Evolutionary conservation across 2,113 vertebrate species (phyloP), one percentile per base, ranked within the genome.

Genomic region (Rhabdornis inornatus): DNA sequence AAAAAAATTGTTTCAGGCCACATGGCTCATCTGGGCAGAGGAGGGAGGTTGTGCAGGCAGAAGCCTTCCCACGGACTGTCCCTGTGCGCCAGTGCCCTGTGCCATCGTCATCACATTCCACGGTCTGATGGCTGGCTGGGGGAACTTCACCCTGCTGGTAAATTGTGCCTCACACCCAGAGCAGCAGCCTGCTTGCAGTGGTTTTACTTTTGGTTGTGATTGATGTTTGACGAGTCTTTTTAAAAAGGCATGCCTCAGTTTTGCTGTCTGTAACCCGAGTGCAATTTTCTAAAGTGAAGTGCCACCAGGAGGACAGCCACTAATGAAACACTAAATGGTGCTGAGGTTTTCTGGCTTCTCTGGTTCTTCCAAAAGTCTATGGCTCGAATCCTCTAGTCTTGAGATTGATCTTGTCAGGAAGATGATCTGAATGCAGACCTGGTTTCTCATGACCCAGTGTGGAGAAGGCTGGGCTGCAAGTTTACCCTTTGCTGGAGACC

Each of bases 391-490:
- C 15, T 70, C 9, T 13, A 27, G 47, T 28, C 17, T 81, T 87
- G 52, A 75, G 83, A 84, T 28, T 69, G 77, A 27, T 55, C 37
- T 79, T 4, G 4, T 37, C 42, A 74, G 1, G 0, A 60, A 72
- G 40, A 15, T 61, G 8, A 3, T 52, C 64, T 78, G 40, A 66
- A 65, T 15, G 59, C 33, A 47, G 70, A 37, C 10, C 22, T 11
- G 11, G 11, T 60, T 93, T 88, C 30, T 33, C 35, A 28, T 1
- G 2, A 63, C 35, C 0, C 0, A 82, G 18, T 2, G 1, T 2
- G 10, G 24, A 84, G 45, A 7, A 63, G 53, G 7, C 56, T 59
- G 39, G 60, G 31, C 49, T 94, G 25, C 30, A 64, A 60, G n/a
- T 10, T 87, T 21, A 18, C 11, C 8, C 17, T 76, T 90, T n/a